Percentiles rank a stretch among this genome's conserved stretches.
phyloP scores from a whole-genome alignment of 1,140 invertebrate species.

The Nephila pilipes region DNA sequence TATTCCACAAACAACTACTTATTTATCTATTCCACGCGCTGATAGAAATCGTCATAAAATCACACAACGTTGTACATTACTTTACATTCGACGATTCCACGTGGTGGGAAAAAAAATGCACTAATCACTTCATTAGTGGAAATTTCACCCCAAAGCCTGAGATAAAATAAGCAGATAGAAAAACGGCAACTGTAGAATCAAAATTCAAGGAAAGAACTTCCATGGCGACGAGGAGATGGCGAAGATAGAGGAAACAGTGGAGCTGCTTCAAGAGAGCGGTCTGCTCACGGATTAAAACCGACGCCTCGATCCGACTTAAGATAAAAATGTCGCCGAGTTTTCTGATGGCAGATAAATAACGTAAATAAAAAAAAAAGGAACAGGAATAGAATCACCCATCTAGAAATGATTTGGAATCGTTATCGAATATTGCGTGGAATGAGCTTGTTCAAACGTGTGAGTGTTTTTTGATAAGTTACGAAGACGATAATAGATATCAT shows the following conservation, averaged over 20 bases:
- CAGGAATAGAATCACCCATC: background rate
- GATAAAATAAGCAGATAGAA: constrained; percentile 16
- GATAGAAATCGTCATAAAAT: too few relatives aligned
- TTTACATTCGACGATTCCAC: too few relatives aligned
- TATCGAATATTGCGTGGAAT: background rate
- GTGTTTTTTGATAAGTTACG: background rate
- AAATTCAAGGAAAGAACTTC: constrained; percentile 35
- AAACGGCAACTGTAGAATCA: background rate
- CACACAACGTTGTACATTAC: too few relatives aligned
- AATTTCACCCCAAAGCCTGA: background rate
- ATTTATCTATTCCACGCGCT: too few relatives aligned
- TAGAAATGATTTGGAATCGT: background rate
- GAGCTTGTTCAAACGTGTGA: background rate
- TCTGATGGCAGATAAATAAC: background rate
- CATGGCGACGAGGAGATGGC: background rate
- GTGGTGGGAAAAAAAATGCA: too few relatives aligned
- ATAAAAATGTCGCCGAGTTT: constrained; percentile 3
- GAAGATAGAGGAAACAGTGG: background rate
- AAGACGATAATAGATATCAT: too few relatives aligned
- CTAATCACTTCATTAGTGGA: constrained; percentile 3
- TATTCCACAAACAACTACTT: too few relatives aligned
- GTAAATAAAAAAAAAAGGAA: background rate
- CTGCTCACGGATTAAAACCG: background rate
- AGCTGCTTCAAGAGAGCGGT: background rate
- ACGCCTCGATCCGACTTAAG: background rate